phyloP scores from a whole-genome alignment of 1,140 invertebrate genomes.

The Kradibia gibbosae region DNA sequence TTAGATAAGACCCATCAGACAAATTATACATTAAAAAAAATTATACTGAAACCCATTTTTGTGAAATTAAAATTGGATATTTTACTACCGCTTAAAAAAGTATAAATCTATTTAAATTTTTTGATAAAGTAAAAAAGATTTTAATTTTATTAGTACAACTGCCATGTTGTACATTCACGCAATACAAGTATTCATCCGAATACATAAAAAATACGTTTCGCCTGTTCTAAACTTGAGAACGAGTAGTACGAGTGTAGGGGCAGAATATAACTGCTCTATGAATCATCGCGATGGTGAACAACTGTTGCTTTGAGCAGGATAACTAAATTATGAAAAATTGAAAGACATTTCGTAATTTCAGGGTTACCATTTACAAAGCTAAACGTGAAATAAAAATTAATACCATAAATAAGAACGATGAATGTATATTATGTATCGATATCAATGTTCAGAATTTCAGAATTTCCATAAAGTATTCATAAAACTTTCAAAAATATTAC shows the following conservation, averaged over 20 bases:
- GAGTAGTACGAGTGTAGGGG: background rate
- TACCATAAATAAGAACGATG: background rate
- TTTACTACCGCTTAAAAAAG: too few relatives aligned
- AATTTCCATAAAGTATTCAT: too few relatives aligned
- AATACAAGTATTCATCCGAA: background rate
- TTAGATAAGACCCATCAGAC: too few relatives aligned
- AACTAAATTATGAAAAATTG: slow-evolving; percentile 6
- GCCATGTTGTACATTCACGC: background rate
- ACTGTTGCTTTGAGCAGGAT: background rate
- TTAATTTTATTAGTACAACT: background rate
- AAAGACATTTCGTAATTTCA: background rate
- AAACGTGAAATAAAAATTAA: background rate
- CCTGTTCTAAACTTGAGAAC: background rate
- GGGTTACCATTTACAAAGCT: background rate
- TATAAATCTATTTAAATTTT: too few relatives aligned
- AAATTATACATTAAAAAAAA: too few relatives aligned
- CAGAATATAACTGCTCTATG: slow-evolving; percentile 5
- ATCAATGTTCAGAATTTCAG: too few relatives aligned
- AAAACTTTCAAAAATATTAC: too few relatives aligned
- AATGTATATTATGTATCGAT: too few relatives aligned
- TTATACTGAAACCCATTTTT: too few relatives aligned
- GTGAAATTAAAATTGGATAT: too few relatives aligned
- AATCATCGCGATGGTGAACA: background rate
- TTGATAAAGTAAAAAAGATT: background rate
- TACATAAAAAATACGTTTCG: background rate